Percentiles rank a stretch among this genome's conserved stretches.
These are phyloP conservation scores for Brachionus paranguensis DNA, from an alignment of 1,140 invertebrate species.

Conservation along the genomic window DNA sequence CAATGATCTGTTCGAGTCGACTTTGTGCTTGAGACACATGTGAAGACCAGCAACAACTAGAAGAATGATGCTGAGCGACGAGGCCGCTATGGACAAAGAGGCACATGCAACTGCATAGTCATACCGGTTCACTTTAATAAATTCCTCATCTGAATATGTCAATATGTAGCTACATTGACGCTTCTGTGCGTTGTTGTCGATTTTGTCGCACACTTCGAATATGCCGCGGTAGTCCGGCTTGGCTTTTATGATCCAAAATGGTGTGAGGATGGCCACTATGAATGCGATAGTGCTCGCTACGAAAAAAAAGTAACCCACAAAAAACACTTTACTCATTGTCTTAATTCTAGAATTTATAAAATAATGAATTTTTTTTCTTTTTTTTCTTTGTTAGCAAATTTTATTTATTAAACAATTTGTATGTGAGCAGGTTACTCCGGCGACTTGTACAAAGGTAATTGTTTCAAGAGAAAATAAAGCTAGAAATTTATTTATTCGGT, in stretches of 20 bases:
- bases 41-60: not conserved
- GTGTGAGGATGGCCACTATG: constrained; percentile 37
- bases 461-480: not conserved
- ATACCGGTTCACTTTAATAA: not conserved
- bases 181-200: not conserved
- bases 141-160: not conserved
- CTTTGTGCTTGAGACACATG: constrained; percentile 2
- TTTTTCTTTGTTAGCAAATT: not conserved
- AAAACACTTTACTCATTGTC: constrained; percentile 39
- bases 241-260: constrained; percentile 33
- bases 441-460: not conserved
- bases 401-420: not conserved
- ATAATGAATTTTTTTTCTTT: not conserved
- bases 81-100: constrained; percentile 1
- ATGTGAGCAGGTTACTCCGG: not conserved
- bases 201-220: constrained; percentile 9
- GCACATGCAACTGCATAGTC: constrained; percentile 35
- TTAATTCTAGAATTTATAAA: not conserved
- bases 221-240: constrained; percentile 28
- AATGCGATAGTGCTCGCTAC: constrained; percentile 36
- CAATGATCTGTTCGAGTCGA: not conserved
- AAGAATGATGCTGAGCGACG: constrained; percentile 5
- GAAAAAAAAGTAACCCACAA: constrained; percentile 20
- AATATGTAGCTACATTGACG: constrained; percentile 23
- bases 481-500: not conserved